Base-by-base conservation (phyloP, 2,113 vertebrate genomes). In the Leucopsar rothschildi region DNA sequence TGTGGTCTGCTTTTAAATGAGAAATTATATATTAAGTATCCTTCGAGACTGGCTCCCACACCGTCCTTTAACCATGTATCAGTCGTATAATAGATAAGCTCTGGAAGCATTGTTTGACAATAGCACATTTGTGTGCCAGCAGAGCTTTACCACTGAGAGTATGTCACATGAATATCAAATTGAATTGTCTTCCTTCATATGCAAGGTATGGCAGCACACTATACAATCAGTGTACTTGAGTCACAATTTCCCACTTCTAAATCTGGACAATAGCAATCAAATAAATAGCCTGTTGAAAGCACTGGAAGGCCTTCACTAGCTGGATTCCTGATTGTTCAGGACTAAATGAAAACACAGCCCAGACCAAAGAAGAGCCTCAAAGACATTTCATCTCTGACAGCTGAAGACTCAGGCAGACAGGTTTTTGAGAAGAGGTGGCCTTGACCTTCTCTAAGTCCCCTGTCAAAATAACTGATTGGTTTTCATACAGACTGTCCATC, bases 401-500 rank as follows among this genome's bases (percentile, higher is more conserved):
- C 29, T 73, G 61, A 94, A 86, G 37, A 37, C 40, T 82, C 5
- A 42, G 14, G 66, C 76, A 94, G 61, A 88, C 64, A 68, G 27
- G 42, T 69, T 94, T 93, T 82, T 83, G 61, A 90, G 80, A 93
- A 82, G 55, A 95, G 61, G 72, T 88, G 88, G 94, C 76, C 63
- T 82, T 97, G 85, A 95, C 71, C 64, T 93, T 66, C 61, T 49
- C 64, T 57, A 68, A 91, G 72, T 65, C 66, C 89, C 59, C 86
- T 93, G 87, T 95, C 94, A 96, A 84, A 95, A 95, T 96, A 95
- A 87, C 66, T 82, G 66, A 93, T 82, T 57, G 50, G 49, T 86
- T 93, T 92, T 96, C 82, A 82, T 59, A 90, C 49, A 93, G 89
- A 78, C 75, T 96, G 95, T 90, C 96, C 93, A 81, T 97, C 95